Evolutionary conservation across 2,113 vertebrate species (phyloP).

Genomic region (Puffinus mauretanicus): DNA sequence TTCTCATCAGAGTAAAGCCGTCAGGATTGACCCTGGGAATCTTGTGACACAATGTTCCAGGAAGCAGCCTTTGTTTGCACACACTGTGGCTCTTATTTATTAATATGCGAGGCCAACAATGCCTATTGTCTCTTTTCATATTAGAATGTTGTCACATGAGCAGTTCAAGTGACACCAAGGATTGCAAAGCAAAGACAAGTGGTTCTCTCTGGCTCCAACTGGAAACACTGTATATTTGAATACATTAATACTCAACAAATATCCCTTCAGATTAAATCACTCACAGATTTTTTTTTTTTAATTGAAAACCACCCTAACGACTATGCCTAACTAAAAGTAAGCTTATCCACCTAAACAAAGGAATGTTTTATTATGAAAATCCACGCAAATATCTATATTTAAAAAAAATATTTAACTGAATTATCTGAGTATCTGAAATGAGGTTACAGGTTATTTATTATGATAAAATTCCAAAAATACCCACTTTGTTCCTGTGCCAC

Average conservation of each 20-base stretch:
- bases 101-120: constrained; percentile 62
- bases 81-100: constrained; percentile 66
- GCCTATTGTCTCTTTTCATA: constrained; percentile 61
- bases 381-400: not conserved
- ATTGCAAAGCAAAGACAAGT: constrained; percentile 63
- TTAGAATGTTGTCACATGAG: constrained; percentile 62
- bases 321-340: not conserved
- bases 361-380: not conserved
- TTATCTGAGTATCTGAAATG: not conserved
- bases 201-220: not conserved
- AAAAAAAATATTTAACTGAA: not conserved
- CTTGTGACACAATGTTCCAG: constrained; percentile 70
- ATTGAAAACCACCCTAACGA: not conserved
- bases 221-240: constrained; percentile 36
- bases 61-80: constrained; percentile 71
- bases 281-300: not conserved
- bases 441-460: not conserved
- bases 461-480: fast-evolving
- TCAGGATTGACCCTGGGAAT: constrained; percentile 52
- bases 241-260: constrained; percentile 50
- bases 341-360: not conserved
- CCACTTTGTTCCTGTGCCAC: not conserved
- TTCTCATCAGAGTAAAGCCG: not conserved
- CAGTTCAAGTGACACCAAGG: constrained; percentile 59
- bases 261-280: constrained; percentile 12